phyloP scores from a whole-genome alignment of 2,888 invertebrate species.

The Cancer borealis region DNA sequence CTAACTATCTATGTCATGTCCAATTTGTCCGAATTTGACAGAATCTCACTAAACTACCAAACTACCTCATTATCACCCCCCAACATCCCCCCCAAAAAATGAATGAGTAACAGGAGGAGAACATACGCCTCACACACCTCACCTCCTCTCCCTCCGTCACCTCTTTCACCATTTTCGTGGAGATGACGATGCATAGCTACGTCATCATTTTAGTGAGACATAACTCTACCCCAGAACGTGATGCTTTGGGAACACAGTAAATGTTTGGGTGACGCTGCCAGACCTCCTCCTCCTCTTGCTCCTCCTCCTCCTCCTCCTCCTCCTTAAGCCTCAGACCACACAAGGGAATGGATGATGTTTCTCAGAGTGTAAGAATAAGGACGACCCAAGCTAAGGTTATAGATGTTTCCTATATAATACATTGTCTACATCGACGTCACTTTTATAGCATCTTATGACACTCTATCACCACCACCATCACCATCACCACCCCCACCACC shows the following conservation, averaged over 20 bases:
- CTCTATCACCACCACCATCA: too few species aligned
- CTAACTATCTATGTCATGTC: not conserved
- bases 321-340: too few species aligned
- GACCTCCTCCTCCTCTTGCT: not conserved
- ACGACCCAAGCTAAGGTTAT: too few species aligned
- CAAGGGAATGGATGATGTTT: too few species aligned
- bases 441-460: too few species aligned
- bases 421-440: too few species aligned
- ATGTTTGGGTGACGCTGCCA: not conserved
- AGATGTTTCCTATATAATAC: too few species aligned
- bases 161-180: not conserved
- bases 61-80: not conserved
- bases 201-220: not conserved
- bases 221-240: not conserved
- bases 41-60: not conserved
- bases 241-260: conserved; percentile 11
- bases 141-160: not conserved
- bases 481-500: too few species aligned
- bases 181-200: not conserved
- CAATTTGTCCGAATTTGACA: not conserved
- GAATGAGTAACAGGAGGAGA: not conserved
- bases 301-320: not conserved
- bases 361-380: too few species aligned
- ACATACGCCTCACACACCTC: not conserved
- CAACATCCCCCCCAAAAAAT: not conserved